Evolutionary conservation across 2,888 invertebrate species (phyloP), one percentile per base, ranked within the genome.

Genomic region (Chrysotoxum bicinctum): DNA sequence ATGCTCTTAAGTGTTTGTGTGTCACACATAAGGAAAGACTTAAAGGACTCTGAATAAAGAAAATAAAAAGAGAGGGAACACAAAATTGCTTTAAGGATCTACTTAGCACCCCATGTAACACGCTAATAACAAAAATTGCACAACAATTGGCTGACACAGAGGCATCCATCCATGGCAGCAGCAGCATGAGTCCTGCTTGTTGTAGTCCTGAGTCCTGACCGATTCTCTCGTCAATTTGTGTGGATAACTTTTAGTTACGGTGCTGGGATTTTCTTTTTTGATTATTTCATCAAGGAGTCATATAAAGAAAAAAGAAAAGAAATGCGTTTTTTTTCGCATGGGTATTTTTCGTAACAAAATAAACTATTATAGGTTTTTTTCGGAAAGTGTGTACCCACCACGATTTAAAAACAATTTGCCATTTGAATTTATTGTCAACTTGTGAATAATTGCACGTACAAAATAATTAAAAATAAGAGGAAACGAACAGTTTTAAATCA

Each of bases 1-100:
- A 70, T 83, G 74, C 74, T 79, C 70, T 84, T 79, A 79, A 84
- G 84, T 79, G 79, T 75, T 81, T 83, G 45, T 83, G 60, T 77
- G 68, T 70, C 74, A 52, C 78, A 69, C 83, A 78, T 21, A 75
- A 76, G 81, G 12, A 75, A 76, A 76, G 12, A 23, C 12, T 30
- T 7, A 45, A 64, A 64, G 26, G 14, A 30, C 26, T 16, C 8
- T 23, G 23, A 14, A 8, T 8, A 21, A 37, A 37, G 37, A 14
- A 21, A 23, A 66, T 16, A 45, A 69, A 26, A 64, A 32, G 32
- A 64, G 16, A 62, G 73, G 60, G 60, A 40, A 69, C 52, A 73
- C 45, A 73, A 26, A 40, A 79, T 83, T 69, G 54, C 40, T 73
- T 50, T 26, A 74, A 83, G 62, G 69, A 74, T 32, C 52, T 70